Base-by-base conservation (phyloP, 2,113 vertebrate species). In the Tupaia tana region DNA sequence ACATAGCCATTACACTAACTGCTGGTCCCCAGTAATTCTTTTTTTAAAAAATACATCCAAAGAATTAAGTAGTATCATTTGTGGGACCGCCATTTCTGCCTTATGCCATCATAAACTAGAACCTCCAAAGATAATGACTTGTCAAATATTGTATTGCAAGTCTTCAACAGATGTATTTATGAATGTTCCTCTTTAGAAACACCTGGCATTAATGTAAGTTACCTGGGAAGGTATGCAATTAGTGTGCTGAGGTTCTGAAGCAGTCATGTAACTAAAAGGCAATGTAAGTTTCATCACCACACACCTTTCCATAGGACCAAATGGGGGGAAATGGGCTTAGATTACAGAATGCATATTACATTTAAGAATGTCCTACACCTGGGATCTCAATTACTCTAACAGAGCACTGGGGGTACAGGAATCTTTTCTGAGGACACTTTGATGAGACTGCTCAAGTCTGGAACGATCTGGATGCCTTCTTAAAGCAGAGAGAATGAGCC, bases 261-360 rank as follows among this genome's bases (percentile, higher is more conserved):
- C 22, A 94, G 43, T 90, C 61, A 95, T 91, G 73, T 43, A 97
- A 93, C 80, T 84, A 78, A 93, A 89, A 90, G n/a, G 86, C 74
- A 95, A 61, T 15, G 0, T 13, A 93, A 82, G 19, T 94, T 94
- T 95, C 86, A 92, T 80, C 78, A 89, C 86, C 67, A 84, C 29
- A 82, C 16, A 67, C 54, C 54, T 80, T 92, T 90, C 84, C 74
- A 91, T 22, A 91, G 34, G n/a, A 63, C 79, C 79, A 95, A 93
- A 83, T 2, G 31, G 22, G 20, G 14, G 11, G 4, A 88, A 93
- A 85, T 12, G 27, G 61, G 56, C 27, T 96, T 92, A 73, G 93
- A 67, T 86, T 94, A 74, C 34, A 96, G 61, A 87, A 94, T 71
- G 61, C 69, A 83, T 56, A 31, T 43, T 95, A 95, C 12, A 78